Percentiles rank a stretch among this genome's conserved stretches.
Evolutionary conservation across 2,888 invertebrate genomes (phyloP).

Genomic region (Agrochola litura): DNA sequence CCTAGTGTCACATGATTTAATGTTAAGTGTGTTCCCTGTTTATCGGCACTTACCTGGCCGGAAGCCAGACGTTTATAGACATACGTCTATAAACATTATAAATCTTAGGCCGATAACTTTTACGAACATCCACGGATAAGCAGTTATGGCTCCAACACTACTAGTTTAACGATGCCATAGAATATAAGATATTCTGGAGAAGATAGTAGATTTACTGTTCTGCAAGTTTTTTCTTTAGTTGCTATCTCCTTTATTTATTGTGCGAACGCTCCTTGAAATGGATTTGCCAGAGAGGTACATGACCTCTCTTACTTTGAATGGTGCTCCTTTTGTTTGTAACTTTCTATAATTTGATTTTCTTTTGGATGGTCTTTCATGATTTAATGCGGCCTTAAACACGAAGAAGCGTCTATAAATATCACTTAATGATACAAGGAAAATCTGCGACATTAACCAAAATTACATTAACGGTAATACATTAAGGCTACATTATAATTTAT

Average conservation of each 20-base stretch:
- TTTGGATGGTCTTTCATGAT: constrained; percentile 33
- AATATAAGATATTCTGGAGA: constrained; percentile 51
- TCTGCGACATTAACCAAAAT: constrained; percentile 52
- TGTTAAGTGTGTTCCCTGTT: constrained; percentile 60
- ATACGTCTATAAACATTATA: too few relatives aligned
- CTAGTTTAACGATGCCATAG: constrained; percentile 61
- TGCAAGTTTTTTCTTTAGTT: constrained; percentile 37
- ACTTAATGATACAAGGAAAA: constrained; percentile 53
- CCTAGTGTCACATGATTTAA: constrained; percentile 63
- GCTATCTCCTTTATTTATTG: constrained; percentile 45
- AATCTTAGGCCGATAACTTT: constrained; percentile 62
- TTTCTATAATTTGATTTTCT: constrained; percentile 30
- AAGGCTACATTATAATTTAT: constrained; percentile 51
- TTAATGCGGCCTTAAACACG: constrained; percentile 21
- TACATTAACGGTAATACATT: constrained; percentile 50
- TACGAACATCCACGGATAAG: constrained; percentile 54
- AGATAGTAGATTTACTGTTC: constrained; percentile 50
- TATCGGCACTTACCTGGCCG: constrained; percentile 65
- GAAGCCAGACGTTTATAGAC: constrained; percentile 59
- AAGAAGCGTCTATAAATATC: constrained; percentile 47
- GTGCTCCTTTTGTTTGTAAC: constrained; percentile 24
- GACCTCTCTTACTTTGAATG: constrained; percentile 26
- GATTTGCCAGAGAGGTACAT: constrained; percentile 21
- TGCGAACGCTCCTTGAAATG: constrained; percentile 6
- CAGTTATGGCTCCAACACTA: constrained; percentile 51